phyloP scores from a whole-genome alignment of 2,797 vertebrate genomes.

The Mycteria americana region DNA sequence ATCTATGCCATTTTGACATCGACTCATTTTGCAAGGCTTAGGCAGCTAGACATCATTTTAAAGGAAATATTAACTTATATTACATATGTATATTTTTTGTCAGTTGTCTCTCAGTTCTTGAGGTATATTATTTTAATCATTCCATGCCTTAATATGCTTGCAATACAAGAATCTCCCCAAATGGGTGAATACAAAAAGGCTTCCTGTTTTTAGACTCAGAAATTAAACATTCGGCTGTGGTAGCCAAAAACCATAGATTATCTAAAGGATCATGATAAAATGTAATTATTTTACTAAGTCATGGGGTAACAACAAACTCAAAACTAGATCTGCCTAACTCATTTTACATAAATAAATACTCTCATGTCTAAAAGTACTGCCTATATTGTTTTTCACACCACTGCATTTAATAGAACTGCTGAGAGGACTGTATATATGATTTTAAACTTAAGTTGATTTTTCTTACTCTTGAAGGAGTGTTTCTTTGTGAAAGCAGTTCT shows the following conservation, averaged over 20 bases:
- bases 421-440: conserved; percentile 95
- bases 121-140: conserved; percentile 99
- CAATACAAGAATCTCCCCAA: conserved; percentile 86
- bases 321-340: conserved; percentile 76
- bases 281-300: conserved; percentile 80
- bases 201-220: conserved; percentile 76
- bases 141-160: conserved; percentile 99
- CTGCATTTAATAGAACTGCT: conserved; percentile 99
- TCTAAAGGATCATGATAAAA: conserved; percentile 76
- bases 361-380: conserved; percentile 88
- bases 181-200: conserved; percentile 76
- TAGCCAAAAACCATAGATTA: conserved; percentile 90
- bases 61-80: conserved; percentile 97
- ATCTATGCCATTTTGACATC: conserved; percentile 87
- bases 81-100: conserved; percentile 94
- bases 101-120: conserved; percentile 95
- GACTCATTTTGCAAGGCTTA: conserved; percentile 94
- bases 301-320: conserved; percentile 71
- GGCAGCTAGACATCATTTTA: conserved; percentile 98
- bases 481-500: conserved; percentile 88
- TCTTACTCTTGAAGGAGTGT: conserved; percentile 84
- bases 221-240: conserved; percentile 87
- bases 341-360: conserved; percentile 79
- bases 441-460: conserved; percentile 85
- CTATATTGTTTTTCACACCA: conserved; percentile 96